Base-by-base conservation (phyloP, 2,113 vertebrate genomes). In the Albula glossodonta region DNA sequence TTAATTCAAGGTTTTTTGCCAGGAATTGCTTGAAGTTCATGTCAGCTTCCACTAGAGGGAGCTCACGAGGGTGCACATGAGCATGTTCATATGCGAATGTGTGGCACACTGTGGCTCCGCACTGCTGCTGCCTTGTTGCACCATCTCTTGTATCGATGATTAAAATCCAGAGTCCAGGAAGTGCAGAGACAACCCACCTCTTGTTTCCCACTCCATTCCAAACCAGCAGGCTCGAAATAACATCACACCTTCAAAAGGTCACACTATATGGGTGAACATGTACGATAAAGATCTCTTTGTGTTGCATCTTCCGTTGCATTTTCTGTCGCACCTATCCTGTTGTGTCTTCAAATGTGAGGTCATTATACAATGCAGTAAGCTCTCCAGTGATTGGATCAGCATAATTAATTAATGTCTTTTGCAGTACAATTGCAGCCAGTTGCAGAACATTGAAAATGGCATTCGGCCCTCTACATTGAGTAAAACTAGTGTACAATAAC, bases 1-100 rank as follows among this genome's bases (percentile, higher is more conserved):
- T 74, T 74, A 15, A 22, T 2, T 31, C 25, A 5, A 25, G n/a
- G 22, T 74, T 83, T 49, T 85, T 81, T 77, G 12, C n/a, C 5
- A 57, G 17, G 15, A 25, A 17, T n/a, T 31, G 51, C 19, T 52
- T 87, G 86, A n/a, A 49, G 49, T 80, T 19, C 52, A 50, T 19
- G n/a, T 77, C 19, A 81, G 10, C 12, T 74, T 81, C 86, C 83
- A 85, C 51, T 78, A 88, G 74, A 86, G 84, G 77, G 81, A 48
- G 41, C 50, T 85, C 70, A 25, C 13, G 13, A 51, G 49, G 70
- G 19, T 49, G 22, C 41, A 11, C 22, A 9, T 86, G 60, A 81
- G 50, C 77, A 51, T 66, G 78, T 51, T 41, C 50, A 31, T 51
- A 22, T n/a, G 19, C 77, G 51, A 49, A 51, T 84, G 86, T 17